Evolutionary conservation across 2,113 vertebrate species (phyloP).

Genomic region (Tylochromis polylepis): DNA sequence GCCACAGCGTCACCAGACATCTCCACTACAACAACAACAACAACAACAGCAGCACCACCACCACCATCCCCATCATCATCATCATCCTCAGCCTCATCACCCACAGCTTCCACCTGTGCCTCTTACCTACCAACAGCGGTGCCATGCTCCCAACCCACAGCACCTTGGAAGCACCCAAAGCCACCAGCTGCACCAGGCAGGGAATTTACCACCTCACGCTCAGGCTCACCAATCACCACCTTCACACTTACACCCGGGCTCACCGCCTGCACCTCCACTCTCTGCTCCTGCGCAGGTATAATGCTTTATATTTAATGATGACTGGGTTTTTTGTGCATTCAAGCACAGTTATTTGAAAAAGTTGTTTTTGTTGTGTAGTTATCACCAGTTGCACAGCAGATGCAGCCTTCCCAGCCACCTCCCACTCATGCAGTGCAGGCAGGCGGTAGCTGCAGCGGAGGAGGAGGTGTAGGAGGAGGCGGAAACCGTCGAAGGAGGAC

Average conservation of each 20-base stretch:
- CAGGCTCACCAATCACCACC: conserved; percentile 88
- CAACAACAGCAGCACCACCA: conserved; percentile 63
- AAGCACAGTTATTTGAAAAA: neutral
- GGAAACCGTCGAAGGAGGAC: conserved; percentile 84
- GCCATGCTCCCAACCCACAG: conserved; percentile 82
- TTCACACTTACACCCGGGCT: conserved; percentile 82
- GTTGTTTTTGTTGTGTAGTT: conserved; percentile 34
- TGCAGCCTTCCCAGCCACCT: conserved; percentile 71
- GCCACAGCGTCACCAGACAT: conserved; percentile 84
- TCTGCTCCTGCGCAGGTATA: conserved; percentile 86
- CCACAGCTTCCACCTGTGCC: conserved; percentile 79
- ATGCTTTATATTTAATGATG: neutral
- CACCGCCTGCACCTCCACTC: conserved; percentile 83
- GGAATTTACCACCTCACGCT: conserved; percentile 57
- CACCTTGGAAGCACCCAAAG: conserved; percentile 80
- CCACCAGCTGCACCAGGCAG: conserved; percentile 80
- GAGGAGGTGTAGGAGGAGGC: conserved; percentile 67
- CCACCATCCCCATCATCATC: conserved; percentile 56
- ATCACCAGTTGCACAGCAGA: conserved; percentile 57
- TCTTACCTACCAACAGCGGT: conserved; percentile 75
- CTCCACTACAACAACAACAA: conserved; percentile 79
- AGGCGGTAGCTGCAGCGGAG: conserved; percentile 67
- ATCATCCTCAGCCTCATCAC: conserved; percentile 59
- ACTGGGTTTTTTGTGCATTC: neutral
- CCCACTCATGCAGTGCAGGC: conserved; percentile 84